Percentiles rank a stretch among this genome's conserved stretches.
These are phyloP conservation scores for Eumaeus atala DNA, from an alignment of 1,140 invertebrate genomes.

Conservation along the genomic window DNA sequence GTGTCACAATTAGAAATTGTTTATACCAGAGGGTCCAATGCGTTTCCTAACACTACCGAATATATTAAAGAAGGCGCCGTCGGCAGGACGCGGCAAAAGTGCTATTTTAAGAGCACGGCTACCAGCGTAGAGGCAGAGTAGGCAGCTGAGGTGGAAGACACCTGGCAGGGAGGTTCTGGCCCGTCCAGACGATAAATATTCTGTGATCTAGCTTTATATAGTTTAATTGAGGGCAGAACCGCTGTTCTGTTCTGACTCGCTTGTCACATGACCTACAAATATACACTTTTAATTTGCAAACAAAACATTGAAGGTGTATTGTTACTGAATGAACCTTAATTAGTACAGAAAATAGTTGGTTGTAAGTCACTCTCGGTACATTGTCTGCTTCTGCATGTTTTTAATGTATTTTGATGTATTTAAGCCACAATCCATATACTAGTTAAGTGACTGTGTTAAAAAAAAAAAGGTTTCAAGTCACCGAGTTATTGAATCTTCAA, in stretches of 20 bases:
- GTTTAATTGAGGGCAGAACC: background rate
- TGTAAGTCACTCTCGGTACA: no score
- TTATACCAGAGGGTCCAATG: constrained; percentile 98
- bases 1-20: constrained; percentile 97
- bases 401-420: background rate
- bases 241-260: no score
- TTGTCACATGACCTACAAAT: no score
- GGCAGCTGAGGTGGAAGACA: constrained; percentile 62
- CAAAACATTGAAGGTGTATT: no score
- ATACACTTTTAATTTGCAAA: no score
- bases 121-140: constrained; percentile 61
- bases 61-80: constrained; percentile 99
- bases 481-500: no score
- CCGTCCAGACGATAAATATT: constrained; percentile 46
- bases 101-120: constrained; percentile 91
- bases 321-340: no score
- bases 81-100: constrained; percentile 93
- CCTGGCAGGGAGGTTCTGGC: constrained; percentile 66
- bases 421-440: background rate
- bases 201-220: constrained; percentile 1
- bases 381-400: background rate
- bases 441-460: background rate
- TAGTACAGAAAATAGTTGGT: no score
- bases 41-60: constrained; percentile 99
- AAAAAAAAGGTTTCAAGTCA: background rate